These are phyloP conservation scores for Glomeris maerens DNA, from an alignment of 1,140 invertebrate genomes.

Conservation along the genomic window DNA sequence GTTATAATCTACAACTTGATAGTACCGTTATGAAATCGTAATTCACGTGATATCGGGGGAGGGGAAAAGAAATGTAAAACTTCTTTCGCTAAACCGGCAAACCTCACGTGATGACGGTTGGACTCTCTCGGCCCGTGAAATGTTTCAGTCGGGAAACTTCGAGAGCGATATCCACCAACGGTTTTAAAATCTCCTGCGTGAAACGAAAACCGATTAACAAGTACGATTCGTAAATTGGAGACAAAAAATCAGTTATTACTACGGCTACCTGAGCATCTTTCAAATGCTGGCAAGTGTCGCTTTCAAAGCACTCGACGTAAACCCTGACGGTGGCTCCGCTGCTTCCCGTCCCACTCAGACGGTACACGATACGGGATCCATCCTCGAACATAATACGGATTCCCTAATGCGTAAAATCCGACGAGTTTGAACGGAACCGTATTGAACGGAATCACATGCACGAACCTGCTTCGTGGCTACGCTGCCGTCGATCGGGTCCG, in stretches of 20 bases:
- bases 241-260: conserved; percentile 1
- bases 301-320: conserved; percentile 82
- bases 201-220: conserved; percentile 4
- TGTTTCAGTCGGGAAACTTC: conserved; percentile 66
- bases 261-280: conserved; percentile 53
- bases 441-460: not conserved
- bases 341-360: conserved; percentile 94
- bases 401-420: conserved; percentile 45
- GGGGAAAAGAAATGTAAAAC: too few relatives aligned
- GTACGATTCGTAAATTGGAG: not conserved
- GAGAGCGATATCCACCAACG: conserved; percentile 76
- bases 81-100: too few relatives aligned
- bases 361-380: conserved; percentile 79
- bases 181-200: conserved; percentile 54
- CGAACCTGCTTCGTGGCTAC: conserved; percentile 74
- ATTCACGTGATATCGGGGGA: too few relatives aligned
- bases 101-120: conserved; percentile 92
- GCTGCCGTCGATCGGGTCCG: conserved; percentile 82
- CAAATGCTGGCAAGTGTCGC: conserved; percentile 42
- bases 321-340: conserved; percentile 89
- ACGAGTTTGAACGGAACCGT: not conserved
- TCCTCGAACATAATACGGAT: conserved; percentile 84
- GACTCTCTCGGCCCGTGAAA: conserved; percentile 71
- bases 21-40: too few relatives aligned
- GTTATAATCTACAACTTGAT: too few relatives aligned